phyloP scores from a whole-genome alignment of 2,113 vertebrate genomes.

The Albula goreensis region DNA sequence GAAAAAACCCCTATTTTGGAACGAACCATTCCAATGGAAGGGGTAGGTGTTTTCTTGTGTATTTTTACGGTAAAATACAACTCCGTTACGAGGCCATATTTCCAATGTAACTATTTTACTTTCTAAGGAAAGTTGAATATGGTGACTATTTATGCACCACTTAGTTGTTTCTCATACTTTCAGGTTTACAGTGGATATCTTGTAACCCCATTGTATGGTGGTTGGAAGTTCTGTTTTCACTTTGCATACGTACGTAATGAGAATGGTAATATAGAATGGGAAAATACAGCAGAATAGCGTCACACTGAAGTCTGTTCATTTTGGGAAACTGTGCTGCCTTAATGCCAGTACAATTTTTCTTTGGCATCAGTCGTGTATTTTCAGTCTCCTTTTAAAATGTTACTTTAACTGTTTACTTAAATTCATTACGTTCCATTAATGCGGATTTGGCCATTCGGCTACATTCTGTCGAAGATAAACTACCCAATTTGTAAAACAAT shows the following conservation, averaged over 20 bases:
- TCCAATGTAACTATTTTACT: neutral
- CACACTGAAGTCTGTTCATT: neutral
- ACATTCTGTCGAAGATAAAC: neutral
- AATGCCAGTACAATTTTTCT: neutral
- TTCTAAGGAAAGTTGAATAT: neutral
- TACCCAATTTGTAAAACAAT: neutral
- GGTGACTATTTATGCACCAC: neutral
- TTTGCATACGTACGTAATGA: neutral
- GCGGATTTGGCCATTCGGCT: neutral
- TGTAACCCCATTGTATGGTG: neutral
- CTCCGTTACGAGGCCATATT: neutral
- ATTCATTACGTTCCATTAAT: neutral
- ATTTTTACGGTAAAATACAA: neutral
- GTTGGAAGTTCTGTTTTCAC: neutral
- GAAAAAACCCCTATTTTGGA: neutral
- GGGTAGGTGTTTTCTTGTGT: neutral
- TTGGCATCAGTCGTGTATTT: neutral
- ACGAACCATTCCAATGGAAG: neutral
- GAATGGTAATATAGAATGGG: neutral
- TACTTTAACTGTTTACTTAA: neutral
- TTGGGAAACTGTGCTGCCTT: neutral
- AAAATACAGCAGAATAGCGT: neutral
- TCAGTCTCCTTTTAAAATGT: neutral
- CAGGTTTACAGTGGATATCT: neutral
- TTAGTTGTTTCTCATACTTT: neutral